phyloP scores from a whole-genome alignment of 1,140 invertebrate species.

The Ruditapes philippinarum region DNA sequence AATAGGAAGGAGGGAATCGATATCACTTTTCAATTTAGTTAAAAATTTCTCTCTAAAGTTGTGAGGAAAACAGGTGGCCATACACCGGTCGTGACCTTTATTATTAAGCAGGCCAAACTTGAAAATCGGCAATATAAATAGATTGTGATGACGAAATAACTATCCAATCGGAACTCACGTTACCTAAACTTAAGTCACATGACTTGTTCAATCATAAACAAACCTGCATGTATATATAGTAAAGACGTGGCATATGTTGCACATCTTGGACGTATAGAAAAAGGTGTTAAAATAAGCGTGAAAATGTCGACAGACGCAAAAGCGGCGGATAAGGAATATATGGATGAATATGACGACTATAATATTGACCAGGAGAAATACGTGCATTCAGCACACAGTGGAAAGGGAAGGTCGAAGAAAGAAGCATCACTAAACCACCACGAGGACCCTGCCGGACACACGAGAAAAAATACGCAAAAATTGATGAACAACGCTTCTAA shows the following conservation, averaged over 20 bases:
- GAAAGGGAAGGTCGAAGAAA: conserved; percentile 83
- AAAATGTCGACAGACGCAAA: conserved; percentile 38
- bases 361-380: conserved; percentile 83
- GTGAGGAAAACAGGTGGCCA: no score
- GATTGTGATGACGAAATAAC: neutral
- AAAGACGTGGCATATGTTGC: conserved; percentile 44
- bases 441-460: conserved; percentile 81
- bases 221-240: conserved; percentile 20
- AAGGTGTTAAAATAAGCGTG: neutral
- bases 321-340: conserved; percentile 73
- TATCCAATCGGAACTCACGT: conserved; percentile 5
- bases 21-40: no score
- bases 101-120: no score
- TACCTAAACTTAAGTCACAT: neutral
- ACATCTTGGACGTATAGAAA: neutral
- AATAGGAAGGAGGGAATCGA: neutral
- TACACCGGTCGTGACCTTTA: neutral
- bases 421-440: conserved; percentile 81
- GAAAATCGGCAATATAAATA: neutral
- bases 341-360: conserved; percentile 82
- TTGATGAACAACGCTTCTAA: conserved; percentile 82
- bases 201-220: conserved; percentile 36
- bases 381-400: conserved; percentile 81
- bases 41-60: no score
- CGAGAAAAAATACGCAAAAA: conserved; percentile 81